These are phyloP conservation scores for Stomorhina lunata DNA, from an alignment of 2,888 invertebrate genomes.

Conservation along the genomic window DNA sequence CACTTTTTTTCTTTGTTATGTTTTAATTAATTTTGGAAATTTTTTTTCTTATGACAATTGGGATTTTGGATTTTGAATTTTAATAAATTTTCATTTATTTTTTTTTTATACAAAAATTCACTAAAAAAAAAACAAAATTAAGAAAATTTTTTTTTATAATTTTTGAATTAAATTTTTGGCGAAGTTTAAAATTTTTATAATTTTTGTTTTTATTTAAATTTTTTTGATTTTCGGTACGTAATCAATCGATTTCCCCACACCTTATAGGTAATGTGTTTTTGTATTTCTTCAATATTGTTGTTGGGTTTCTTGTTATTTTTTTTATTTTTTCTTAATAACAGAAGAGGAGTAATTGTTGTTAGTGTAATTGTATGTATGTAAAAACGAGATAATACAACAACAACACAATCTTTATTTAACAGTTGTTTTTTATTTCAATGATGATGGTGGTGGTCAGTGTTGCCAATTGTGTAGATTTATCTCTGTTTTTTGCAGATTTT, in stretches of 20 bases:
- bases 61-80: too few relatives aligned
- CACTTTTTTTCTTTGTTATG: slow-evolving; percentile 23
- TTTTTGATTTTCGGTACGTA: slow-evolving; percentile 61
- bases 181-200: slow-evolving; percentile 1
- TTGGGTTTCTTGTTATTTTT: too few relatives aligned
- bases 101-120: not conserved
- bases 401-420: slow-evolving; percentile 11
- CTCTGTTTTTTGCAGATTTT: too few relatives aligned
- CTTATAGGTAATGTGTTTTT: slow-evolving; percentile 55
- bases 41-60: slow-evolving; percentile 2
- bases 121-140: slow-evolving; percentile 1
- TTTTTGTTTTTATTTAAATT: slow-evolving; percentile 31
- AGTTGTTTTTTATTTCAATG: too few relatives aligned
- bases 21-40: not conserved
- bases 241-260: slow-evolving; percentile 70
- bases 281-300: slow-evolving; percentile 40
- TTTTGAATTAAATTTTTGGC: slow-evolving; percentile 4
- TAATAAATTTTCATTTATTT: slow-evolving; percentile 4
- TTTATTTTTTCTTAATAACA: slow-evolving; percentile 15
- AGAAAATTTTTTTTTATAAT: not conserved
- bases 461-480: too few relatives aligned
- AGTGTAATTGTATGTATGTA: slow-evolving; percentile 41
- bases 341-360: too few relatives aligned
- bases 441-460: not conserved
- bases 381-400: slow-evolving; percentile 47